Percentiles rank a stretch among this genome's conserved stretches.
Evolutionary conservation across 1,140 invertebrate genomes (phyloP).

Genomic region (Aphelinus certus): DNA sequence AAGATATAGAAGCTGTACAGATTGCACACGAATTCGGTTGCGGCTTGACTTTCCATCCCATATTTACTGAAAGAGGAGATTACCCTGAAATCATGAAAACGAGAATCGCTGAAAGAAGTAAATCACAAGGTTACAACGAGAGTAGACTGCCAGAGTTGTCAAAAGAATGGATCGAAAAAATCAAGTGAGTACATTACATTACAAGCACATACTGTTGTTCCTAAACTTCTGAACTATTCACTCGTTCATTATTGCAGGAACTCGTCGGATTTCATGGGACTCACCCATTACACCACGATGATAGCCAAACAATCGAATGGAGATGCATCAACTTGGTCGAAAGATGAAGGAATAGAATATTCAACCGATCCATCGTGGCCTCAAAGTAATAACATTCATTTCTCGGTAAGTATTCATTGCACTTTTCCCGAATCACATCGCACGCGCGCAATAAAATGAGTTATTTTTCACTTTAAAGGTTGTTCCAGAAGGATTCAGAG

Average conservation of each 20-base stretch:
- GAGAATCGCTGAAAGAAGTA: conserved; percentile 67
- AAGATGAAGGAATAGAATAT: too few species aligned
- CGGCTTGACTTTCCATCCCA: conserved; percentile 73
- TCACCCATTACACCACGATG: conserved; percentile 68
- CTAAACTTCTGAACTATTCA: not conserved
- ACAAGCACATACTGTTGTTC: not conserved
- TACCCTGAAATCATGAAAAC: conserved; percentile 70
- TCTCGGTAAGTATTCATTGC: too few species aligned
- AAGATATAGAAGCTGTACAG: conserved; percentile 44
- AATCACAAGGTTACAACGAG: conserved; percentile 61
- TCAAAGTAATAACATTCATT: too few species aligned
- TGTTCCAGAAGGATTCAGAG: too few species aligned
- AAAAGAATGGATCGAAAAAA: conserved; percentile 61
- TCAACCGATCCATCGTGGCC: too few species aligned
- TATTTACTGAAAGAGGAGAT: conserved; percentile 69
- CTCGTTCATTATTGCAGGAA: conserved; percentile 52
- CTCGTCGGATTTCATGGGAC: conserved; percentile 70
- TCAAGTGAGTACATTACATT: conserved; percentile 45
- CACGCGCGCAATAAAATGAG: too few species aligned
- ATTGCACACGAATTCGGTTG: conserved; percentile 59
- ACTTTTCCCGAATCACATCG: too few species aligned
- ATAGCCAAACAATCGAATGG: too few species aligned
- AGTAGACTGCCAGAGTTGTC: conserved; percentile 68
- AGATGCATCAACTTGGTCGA: too few species aligned
- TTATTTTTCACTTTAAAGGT: too few species aligned